These are phyloP conservation scores for Corvus moneduloides DNA, from an alignment of 2,113 vertebrate species.

Conservation along the genomic window DNA sequence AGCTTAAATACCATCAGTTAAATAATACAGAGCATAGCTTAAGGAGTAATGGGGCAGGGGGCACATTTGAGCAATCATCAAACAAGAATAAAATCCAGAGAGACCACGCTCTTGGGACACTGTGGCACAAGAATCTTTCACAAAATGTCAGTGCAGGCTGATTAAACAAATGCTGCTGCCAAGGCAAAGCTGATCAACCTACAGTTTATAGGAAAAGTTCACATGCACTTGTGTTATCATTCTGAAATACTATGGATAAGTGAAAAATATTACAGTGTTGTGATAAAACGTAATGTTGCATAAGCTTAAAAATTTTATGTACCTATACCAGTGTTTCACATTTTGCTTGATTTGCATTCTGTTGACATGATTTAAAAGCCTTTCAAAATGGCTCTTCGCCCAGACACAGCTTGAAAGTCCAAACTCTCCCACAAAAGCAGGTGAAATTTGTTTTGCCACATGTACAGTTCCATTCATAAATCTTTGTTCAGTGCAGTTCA, in stretches of 20 bases:
- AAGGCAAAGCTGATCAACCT: neutral
- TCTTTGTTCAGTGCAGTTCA: neutral
- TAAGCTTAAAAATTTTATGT: neutral
- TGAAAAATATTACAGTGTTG: neutral
- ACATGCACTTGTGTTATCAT: neutral
- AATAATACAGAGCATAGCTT: conserved; percentile 45
- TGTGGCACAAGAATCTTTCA: neutral
- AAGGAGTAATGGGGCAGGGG: conserved; percentile 45
- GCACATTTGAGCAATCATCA: conserved; percentile 43
- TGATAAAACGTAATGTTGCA: neutral
- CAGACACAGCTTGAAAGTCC: conserved; percentile 1
- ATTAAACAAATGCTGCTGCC: conserved; percentile 3
- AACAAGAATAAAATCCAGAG: conserved; percentile 48
- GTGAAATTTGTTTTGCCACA: conserved; percentile 9
- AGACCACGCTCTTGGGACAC: neutral
- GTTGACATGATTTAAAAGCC: neutral
- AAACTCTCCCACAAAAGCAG: conserved; percentile 13
- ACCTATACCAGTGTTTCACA: neutral
- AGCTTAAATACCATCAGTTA: conserved; percentile 67
- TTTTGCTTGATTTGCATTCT: conserved; percentile 9
- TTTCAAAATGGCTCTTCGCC: neutral
- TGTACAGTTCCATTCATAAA: conserved; percentile 25
- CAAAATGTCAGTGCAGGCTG: conserved; percentile 25
- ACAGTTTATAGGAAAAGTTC: neutral
- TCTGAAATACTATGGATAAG: neutral